Percentiles rank a stretch among this genome's conserved stretches.
Conservation (phyloP, 2,797 vertebrate genomes). For the Labroides dimidiatus region DNA sequence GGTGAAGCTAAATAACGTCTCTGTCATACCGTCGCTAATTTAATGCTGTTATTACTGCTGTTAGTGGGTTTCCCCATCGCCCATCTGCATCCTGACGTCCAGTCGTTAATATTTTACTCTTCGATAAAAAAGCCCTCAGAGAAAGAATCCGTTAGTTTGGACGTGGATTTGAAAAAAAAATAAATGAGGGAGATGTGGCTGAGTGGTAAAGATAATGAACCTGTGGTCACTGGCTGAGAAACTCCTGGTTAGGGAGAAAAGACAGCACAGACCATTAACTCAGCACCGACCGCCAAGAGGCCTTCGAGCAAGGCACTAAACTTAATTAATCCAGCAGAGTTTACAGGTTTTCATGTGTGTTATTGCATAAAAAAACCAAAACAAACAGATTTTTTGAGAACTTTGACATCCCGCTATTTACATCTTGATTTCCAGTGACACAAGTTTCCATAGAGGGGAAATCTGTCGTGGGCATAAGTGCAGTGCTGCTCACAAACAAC, state of each 20-base stretch:
- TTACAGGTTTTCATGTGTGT: background rate
- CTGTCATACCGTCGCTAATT: constrained; percentile 56
- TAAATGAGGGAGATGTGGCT: constrained; percentile 53
- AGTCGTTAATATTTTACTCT: constrained; percentile 68
- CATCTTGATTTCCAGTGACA: background rate
- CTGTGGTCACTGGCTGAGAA: constrained; percentile 38
- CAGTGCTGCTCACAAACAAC: too few species aligned
- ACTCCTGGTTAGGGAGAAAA: constrained; percentile 15
- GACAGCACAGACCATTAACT: constrained; percentile 45
- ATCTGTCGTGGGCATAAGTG: too few species aligned
- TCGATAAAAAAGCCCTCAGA: constrained; percentile 23
- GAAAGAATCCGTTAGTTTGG: constrained; percentile 48
- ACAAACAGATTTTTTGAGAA: background rate
- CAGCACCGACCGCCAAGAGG: constrained; percentile 40
- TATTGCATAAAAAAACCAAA: background rate
- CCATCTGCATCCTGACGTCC: constrained; percentile 42
- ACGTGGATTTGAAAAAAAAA: constrained; percentile 49
- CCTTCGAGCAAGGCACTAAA: constrained; percentile 39
- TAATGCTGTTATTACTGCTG: constrained; percentile 55
- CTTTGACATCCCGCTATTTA: background rate
- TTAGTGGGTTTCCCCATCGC: constrained; percentile 59
- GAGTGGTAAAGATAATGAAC: constrained; percentile 53
- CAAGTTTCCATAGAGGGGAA: background rate
- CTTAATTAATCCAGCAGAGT: constrained; percentile 44
- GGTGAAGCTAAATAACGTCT: constrained; percentile 59